phyloP scores from a whole-genome alignment of 2,113 vertebrate species.

The Solea solea region DNA sequence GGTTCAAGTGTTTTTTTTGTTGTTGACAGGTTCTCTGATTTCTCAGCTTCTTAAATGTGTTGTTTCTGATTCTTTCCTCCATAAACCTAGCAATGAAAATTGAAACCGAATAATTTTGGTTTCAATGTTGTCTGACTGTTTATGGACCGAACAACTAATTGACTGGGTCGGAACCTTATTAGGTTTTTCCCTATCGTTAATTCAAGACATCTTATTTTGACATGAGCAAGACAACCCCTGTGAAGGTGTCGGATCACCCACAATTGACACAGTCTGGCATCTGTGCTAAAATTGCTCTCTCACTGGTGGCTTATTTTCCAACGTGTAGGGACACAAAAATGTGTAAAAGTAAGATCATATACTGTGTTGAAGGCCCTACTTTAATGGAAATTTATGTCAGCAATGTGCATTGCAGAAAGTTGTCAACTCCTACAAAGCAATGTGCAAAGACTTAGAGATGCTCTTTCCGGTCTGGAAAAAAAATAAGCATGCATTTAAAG shows the following conservation, averaged over 20 bases:
- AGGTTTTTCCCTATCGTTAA: background rate
- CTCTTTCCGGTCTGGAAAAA: background rate
- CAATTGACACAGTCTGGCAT: too few species aligned
- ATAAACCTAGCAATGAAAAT: too few species aligned
- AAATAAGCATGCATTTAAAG: background rate
- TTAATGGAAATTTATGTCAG: background rate
- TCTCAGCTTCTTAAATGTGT: too few species aligned
- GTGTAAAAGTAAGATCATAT: constrained; percentile 23
- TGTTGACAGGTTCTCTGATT: too few species aligned
- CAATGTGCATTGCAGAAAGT: background rate
- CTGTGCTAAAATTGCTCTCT: background rate
- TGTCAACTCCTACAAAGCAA: background rate
- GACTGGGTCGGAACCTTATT: background rate
- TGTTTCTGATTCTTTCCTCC: too few species aligned
- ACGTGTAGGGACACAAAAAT: constrained; percentile 2
- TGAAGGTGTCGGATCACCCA: too few species aligned
- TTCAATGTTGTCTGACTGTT: too few species aligned
- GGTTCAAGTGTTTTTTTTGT: too few species aligned
- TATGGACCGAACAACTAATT: too few species aligned
- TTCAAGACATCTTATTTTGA: too few species aligned
- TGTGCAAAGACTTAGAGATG: background rate
- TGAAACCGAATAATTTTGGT: too few species aligned
- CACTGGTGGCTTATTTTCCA: constrained; percentile 12
- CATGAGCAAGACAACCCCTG: too few species aligned
- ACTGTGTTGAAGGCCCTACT: background rate